Evolutionary conservation across 2,113 vertebrate species (phyloP), one percentile per base, ranked within the genome.

Genomic region (Tychaedon coryphoeus): DNA sequence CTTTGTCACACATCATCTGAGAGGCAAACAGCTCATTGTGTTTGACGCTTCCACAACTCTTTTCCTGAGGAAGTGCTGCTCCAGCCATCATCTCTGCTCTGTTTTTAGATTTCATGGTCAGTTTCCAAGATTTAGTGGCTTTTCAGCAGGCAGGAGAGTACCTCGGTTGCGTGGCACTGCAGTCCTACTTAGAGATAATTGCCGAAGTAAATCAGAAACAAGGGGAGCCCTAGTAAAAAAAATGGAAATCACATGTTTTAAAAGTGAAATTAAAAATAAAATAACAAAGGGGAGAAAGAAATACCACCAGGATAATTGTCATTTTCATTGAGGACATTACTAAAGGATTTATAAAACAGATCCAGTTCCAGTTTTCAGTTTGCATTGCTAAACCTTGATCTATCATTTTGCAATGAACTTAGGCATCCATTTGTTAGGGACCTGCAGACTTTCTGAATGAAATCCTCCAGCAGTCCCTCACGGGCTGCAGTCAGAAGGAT

Each of bases 181-280:
- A 90, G 70, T 70, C 88, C 74, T 81, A 57, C 83, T 97, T 90
- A 61, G 25, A 90, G 40, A 92, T 87, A 97, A 96, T 92, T 94
- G 86, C 82, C 3, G 3, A 88, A 48, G 65, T 88, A 97, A 97
- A 96, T 92, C 69, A 92, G 79, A 73, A 92, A 74, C 73, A 71
- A 94, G 76, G 50, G 42, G 36, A 85, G n/a, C 73, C 20, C 42
- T 65, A 66, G 54, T 18, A 64, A 88, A 92, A 60, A 57, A 96
- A 70, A 45, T 26, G 22, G 69, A 96, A 97, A 95, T 86, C 56
- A 43, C 48, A 48, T 6, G 5, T 77, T 89, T 97, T 94, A 62
- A 75, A 95, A 88, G 8, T 67, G 25, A 79, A 92, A 87, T 73
- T 71, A 13, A 76, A 69, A 64, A 62, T 38, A 86, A 66, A 62